phyloP scores from a whole-genome alignment of 2,113 vertebrate species.

The Corythornis cristatus region DNA sequence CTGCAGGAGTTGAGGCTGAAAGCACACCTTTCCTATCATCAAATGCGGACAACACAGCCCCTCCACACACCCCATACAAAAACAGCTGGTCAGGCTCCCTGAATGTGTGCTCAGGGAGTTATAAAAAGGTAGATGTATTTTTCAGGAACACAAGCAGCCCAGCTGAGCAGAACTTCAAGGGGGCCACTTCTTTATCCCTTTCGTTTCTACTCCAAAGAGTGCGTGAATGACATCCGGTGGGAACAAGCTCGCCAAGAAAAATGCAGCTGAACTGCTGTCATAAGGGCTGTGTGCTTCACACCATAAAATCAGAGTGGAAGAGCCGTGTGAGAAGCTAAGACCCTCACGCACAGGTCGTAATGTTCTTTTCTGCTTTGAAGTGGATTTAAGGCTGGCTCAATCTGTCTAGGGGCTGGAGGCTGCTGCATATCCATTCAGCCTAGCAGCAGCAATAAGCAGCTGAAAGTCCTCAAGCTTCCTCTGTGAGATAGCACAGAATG shows the following conservation, averaged over 20 bases:
- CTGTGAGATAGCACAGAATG: neutral
- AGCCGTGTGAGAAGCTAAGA: slow-evolving; percentile 62
- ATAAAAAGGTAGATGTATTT: slow-evolving; percentile 62
- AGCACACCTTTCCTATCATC: neutral
- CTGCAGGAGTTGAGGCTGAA: neutral
- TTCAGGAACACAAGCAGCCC: slow-evolving; percentile 48
- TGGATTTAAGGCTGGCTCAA: slow-evolving; percentile 40
- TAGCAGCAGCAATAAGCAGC: slow-evolving; percentile 37
- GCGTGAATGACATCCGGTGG: slow-evolving; percentile 37
- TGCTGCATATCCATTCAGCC: slow-evolving; percentile 43
- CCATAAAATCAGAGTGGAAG: neutral
- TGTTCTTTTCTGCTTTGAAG: slow-evolving; percentile 59
- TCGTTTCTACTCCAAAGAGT: slow-evolving; percentile 31
- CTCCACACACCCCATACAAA: neutral
- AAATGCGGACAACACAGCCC: fast-evolving
- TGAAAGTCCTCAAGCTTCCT: neutral
- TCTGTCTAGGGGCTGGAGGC: slow-evolving; percentile 10
- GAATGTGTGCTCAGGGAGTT: neutral
- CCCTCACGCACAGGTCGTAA: slow-evolving; percentile 61
- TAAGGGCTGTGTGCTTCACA: slow-evolving; percentile 28
- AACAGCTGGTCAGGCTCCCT: neutral
- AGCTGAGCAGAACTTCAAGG: slow-evolving; percentile 62
- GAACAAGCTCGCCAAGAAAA: slow-evolving; percentile 46
- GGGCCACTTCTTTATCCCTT: slow-evolving; percentile 44
- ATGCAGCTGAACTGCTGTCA: slow-evolving; percentile 42